Conservation (phyloP, 2,113 vertebrate genomes). For the Zootoca vivipara region DNA sequence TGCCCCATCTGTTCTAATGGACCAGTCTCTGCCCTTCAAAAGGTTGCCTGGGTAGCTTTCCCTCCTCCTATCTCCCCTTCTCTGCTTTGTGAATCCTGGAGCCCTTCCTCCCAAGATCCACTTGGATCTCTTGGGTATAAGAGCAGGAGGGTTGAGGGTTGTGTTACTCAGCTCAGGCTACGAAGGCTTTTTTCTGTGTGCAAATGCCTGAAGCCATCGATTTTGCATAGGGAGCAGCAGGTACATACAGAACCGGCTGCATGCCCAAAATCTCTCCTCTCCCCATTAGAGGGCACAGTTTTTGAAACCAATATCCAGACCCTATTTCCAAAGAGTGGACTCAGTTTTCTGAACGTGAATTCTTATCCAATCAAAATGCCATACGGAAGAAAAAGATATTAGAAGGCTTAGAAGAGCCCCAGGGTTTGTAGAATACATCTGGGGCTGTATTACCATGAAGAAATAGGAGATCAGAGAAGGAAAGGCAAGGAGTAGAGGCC, state of each 20-base stretch:
- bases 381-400: not conserved
- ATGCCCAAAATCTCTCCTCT: not conserved
- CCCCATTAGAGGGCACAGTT: not conserved
- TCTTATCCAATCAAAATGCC: not conserved
- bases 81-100: not conserved
- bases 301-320: not conserved
- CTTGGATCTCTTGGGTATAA: not conserved
- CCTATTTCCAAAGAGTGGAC: not conserved
- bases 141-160: not conserved
- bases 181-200: conserved; percentile 25
- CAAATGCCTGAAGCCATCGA: not conserved
- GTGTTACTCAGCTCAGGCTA: not conserved
- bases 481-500: no score
- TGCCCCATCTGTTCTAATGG: no score
- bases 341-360: not conserved
- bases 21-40: no score
- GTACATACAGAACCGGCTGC: not conserved
- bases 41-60: not conserved
- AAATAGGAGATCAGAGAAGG: no score
- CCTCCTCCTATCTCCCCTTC: not conserved
- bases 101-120: not conserved
- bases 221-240: conserved; percentile 12
- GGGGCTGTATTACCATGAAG: no score
- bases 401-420: no score
- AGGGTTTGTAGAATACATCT: no score